Conservation (phyloP, 2,797 vertebrate genomes). For the Selene dorsalis region DNA sequence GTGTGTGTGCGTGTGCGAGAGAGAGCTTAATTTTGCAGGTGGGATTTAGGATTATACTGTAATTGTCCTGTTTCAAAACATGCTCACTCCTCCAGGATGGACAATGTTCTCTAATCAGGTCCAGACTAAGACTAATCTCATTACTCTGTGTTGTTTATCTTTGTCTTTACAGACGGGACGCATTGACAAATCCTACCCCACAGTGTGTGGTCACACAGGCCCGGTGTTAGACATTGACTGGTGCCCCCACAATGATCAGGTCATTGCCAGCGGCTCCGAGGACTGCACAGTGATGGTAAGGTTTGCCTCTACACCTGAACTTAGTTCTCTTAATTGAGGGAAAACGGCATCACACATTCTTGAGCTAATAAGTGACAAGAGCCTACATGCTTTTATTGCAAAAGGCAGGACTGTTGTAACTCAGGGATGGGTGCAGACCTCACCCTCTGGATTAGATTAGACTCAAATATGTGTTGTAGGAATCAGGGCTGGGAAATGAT, state of each 20-base stretch:
- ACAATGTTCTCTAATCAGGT: conserved; percentile 28
- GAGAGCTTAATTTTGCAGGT: conserved; percentile 31
- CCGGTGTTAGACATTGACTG: conserved; percentile 98
- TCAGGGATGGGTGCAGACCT: conserved; percentile 64
- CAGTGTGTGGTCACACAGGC: conserved; percentile 97
- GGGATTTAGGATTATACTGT: conserved; percentile 53
- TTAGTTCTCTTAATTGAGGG: neutral
- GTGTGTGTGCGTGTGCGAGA: neutral
- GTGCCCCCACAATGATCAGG: conserved; percentile 97
- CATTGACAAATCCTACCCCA: conserved; percentile 97
- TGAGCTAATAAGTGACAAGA: conserved; percentile 44
- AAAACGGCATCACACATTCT: conserved; percentile 25
- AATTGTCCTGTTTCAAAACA: conserved; percentile 60
- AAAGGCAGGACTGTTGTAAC: conserved; percentile 60
- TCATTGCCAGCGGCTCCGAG: conserved; percentile 96
- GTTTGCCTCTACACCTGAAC: conserved; percentile 28
- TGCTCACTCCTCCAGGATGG: conserved; percentile 9
- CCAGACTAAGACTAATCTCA: conserved; percentile 57
- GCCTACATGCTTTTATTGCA: conserved; percentile 55
- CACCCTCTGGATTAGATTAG: conserved; percentile 80
- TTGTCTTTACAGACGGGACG: conserved; percentile 89
- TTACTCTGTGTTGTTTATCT: conserved; percentile 61
- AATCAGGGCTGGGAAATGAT: conserved; percentile 79
- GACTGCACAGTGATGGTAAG: conserved; percentile 97
- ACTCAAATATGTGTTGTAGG: conserved; percentile 73